Conservation (phyloP, 1,140 invertebrate genomes). For the Chymomyza costata region DNA sequence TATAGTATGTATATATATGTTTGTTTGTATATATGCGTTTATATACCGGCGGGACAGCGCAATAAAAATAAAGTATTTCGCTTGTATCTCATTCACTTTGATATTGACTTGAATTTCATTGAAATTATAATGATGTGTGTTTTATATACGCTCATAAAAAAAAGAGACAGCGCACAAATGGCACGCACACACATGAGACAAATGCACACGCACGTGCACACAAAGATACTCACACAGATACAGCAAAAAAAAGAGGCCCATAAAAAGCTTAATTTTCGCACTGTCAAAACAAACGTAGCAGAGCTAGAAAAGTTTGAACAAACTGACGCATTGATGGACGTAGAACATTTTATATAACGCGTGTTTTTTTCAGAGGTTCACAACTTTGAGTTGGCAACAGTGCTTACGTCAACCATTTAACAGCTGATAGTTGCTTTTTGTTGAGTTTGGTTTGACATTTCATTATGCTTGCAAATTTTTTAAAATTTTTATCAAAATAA, state of each 20-base stretch:
- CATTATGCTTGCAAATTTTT: no score
- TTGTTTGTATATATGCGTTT: no score
- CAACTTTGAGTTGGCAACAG: no score
- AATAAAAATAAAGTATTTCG: slow-evolving; percentile 62
- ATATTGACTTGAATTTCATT: slow-evolving; percentile 70
- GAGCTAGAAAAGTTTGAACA: slow-evolving; percentile 18
- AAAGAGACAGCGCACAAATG: slow-evolving; percentile 5
- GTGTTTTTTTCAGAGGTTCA: no score
- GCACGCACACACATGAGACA: no score
- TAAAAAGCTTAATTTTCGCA: slow-evolving; percentile 28
- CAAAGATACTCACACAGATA: not conserved
- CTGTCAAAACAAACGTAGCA: not conserved
- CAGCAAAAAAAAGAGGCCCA: slow-evolving; percentile 2
- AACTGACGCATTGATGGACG: slow-evolving; percentile 25
- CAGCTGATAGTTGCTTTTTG: no score
- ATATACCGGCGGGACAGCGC: slow-evolving; percentile 13
- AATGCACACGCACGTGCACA: not conserved
- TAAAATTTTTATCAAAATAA: no score
- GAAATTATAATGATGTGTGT: slow-evolving; percentile 71
- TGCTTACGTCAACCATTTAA: no score
- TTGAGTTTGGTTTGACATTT: no score
- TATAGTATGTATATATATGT: no score
- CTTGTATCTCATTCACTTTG: slow-evolving; percentile 62
- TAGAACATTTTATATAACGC: slow-evolving; percentile 17
- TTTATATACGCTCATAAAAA: slow-evolving; percentile 58